A percentile compares a stretch with the other conserved stretches of the same genome.
These are phyloP conservation scores for Drosophila testacea DNA, from an alignment of 2,888 invertebrate genomes.

Conservation along the genomic window DNA sequence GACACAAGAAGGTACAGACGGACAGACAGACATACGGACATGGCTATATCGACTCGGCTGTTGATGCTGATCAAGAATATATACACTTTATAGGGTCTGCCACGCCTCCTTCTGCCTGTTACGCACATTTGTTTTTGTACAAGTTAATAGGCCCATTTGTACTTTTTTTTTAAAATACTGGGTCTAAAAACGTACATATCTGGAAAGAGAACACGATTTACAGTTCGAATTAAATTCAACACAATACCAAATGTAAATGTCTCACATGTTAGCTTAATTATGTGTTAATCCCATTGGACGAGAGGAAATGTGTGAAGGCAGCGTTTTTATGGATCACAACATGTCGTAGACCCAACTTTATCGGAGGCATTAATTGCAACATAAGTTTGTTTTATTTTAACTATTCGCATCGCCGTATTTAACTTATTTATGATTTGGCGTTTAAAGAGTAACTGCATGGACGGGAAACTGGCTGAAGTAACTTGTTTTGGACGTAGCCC, in stretches of 20 bases:
- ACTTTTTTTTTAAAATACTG: no score
- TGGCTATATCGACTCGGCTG: no score
- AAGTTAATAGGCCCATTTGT: no score
- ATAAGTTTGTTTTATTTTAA: slow-evolving; percentile 81
- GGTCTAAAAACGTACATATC: neutral
- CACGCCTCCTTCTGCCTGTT: no score
- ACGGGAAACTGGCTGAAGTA: slow-evolving; percentile 41
- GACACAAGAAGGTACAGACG: no score
- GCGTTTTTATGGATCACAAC: slow-evolving; percentile 64
- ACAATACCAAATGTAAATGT: slow-evolving; percentile 77
- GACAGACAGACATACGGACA: no score
- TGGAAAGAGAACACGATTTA: slow-evolving; percentile 2
- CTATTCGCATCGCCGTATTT: slow-evolving; percentile 76
- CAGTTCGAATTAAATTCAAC: slow-evolving; percentile 67
- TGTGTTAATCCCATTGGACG: slow-evolving; percentile 72
- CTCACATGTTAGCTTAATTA: slow-evolving; percentile 79
- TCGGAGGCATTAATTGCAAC: slow-evolving; percentile 78
- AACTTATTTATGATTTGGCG: slow-evolving; percentile 75
- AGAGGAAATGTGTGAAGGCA: neutral
- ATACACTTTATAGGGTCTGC: no score
- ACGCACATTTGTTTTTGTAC: no score
- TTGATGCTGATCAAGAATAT: no score
- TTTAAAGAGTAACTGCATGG: slow-evolving; percentile 56
- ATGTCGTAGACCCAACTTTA: slow-evolving; percentile 73
- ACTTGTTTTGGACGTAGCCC: slow-evolving; percentile 61